Percentiles rank a stretch among this genome's conserved stretches.
Conservation (phyloP, 2,888 invertebrate species). For the Tachina grossa region DNA sequence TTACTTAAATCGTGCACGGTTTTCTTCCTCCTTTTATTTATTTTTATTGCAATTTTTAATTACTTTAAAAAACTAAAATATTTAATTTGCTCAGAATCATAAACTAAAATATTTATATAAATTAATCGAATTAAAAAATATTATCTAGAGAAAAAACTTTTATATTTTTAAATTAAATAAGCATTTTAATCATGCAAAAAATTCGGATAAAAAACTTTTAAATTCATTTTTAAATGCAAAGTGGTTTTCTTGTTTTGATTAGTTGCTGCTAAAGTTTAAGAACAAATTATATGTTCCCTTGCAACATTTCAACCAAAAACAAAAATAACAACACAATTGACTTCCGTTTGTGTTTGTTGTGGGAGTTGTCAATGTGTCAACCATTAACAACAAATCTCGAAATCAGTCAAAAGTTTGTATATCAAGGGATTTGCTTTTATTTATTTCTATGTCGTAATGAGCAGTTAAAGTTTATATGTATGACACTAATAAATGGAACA, state of each 20-base stretch:
- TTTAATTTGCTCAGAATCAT: no score
- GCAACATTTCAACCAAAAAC: conserved; percentile 18
- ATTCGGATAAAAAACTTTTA: background rate
- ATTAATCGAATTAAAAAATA: background rate
- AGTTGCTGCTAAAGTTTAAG: conserved; percentile 43
- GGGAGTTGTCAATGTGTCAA: conserved; percentile 67
- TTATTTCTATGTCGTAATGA: conserved; percentile 37
- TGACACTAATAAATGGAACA: background rate
- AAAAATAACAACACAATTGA: conserved; percentile 44
- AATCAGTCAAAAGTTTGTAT: conserved; percentile 58
- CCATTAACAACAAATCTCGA: conserved; percentile 69
- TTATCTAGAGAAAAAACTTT: conserved; percentile 3
- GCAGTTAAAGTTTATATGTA: conserved; percentile 18
- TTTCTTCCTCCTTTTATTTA: no score
- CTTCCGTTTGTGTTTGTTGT: conserved; percentile 51
- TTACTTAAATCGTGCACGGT: no score
- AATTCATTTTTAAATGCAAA: conserved; percentile 56
- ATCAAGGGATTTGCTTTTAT: conserved; percentile 41
- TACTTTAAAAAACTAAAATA: no score
- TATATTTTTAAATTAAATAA: no score
- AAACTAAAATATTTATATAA: background rate
- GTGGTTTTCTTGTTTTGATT: background rate
- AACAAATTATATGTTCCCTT: conserved; percentile 58
- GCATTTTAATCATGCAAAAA: no score
- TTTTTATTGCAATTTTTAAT: no score